Percentiles rank a stretch among this genome's conserved stretches.
Conservation (phyloP, 2,888 invertebrate species). For the Volucella zonaria region DNA sequence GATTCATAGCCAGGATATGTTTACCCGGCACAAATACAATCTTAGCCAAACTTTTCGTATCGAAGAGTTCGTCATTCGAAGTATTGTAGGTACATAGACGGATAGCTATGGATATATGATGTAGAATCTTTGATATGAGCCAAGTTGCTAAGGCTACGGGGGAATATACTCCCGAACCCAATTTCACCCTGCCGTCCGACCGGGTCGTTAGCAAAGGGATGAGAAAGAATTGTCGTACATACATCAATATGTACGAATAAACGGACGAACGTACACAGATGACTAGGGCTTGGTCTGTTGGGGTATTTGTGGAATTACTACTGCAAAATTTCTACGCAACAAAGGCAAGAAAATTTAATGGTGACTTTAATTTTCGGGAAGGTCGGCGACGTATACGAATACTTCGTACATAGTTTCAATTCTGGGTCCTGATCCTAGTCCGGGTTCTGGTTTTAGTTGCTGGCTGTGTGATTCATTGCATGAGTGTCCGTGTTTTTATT, state of each 20-base stretch:
- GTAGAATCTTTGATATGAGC: slow-evolving; percentile 38
- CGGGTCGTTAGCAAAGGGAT: slow-evolving; percentile 24
- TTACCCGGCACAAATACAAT: slow-evolving; percentile 37
- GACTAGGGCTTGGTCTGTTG: not conserved
- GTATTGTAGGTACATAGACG: slow-evolving; percentile 17
- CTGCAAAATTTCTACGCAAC: slow-evolving; percentile 45
- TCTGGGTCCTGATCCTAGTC: not conserved
- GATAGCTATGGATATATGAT: not conserved
- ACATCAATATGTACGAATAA: not conserved
- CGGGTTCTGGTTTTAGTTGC: not conserved
- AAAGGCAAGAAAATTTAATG: slow-evolving; percentile 53
- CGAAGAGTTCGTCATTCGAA: not conserved
- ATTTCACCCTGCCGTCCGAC: not conserved
- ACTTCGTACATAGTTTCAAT: slow-evolving; percentile 11
- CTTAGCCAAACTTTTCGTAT: slow-evolving; percentile 4
- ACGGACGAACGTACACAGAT: no score
- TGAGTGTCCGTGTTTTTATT: slow-evolving; percentile 15
- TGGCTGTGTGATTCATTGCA: not conserved
- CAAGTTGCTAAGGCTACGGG: slow-evolving; percentile 34
- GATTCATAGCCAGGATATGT: slow-evolving; percentile 52
- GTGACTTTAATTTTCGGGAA: slow-evolving; percentile 61
- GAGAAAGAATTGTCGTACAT: not conserved
- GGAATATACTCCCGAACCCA: not conserved
- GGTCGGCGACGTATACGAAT: slow-evolving; percentile 38
- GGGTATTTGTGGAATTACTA: slow-evolving; percentile 3